These are phyloP conservation scores for Agrotis exclamationis DNA, from an alignment of 2,888 invertebrate species.

Conservation along the genomic window DNA sequence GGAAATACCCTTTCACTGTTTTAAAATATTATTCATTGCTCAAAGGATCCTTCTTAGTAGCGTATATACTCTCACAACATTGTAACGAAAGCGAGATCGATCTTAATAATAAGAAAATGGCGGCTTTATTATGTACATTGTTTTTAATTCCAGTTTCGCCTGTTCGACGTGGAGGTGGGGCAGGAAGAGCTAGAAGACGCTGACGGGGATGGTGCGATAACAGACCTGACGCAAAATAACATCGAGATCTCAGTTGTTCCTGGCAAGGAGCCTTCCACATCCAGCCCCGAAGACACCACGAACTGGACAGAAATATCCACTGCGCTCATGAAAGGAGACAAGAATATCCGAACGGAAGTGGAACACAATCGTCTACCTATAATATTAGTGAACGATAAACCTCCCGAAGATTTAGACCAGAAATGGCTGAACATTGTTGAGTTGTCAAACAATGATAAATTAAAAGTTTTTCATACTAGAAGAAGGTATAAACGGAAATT, in stretches of 20 bases:
- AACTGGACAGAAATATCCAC: constrained; percentile 75
- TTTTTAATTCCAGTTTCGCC: constrained; percentile 72
- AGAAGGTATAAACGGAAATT: constrained; percentile 83
- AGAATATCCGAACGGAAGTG: constrained; percentile 65
- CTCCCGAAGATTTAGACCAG: constrained; percentile 84
- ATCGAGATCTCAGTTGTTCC: constrained; percentile 77
- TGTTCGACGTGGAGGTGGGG: constrained; percentile 84
- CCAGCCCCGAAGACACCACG: constrained; percentile 71
- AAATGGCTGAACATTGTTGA: constrained; percentile 82
- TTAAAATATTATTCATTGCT: not conserved
- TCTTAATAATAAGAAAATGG: constrained; percentile 9
- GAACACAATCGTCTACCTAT: constrained; percentile 77
- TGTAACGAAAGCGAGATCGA: not conserved
- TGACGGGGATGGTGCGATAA: constrained; percentile 73
- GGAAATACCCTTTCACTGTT: constrained; percentile 7
- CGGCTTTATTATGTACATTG: not conserved
- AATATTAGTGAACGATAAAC: constrained; percentile 85
- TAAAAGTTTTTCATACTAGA: constrained; percentile 78
- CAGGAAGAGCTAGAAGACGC: constrained; percentile 64
- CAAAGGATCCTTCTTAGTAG: not conserved
- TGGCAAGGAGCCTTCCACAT: constrained; percentile 75
- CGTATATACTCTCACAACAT: constrained; percentile 9
- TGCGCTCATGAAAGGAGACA: constrained; percentile 72
- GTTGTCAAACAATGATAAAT: constrained; percentile 78
- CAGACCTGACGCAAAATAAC: constrained; percentile 76